Percentiles rank a stretch among this genome's conserved stretches.
Conservation (phyloP, 1,140 invertebrate genomes). For the Magallana ariakensis region DNA sequence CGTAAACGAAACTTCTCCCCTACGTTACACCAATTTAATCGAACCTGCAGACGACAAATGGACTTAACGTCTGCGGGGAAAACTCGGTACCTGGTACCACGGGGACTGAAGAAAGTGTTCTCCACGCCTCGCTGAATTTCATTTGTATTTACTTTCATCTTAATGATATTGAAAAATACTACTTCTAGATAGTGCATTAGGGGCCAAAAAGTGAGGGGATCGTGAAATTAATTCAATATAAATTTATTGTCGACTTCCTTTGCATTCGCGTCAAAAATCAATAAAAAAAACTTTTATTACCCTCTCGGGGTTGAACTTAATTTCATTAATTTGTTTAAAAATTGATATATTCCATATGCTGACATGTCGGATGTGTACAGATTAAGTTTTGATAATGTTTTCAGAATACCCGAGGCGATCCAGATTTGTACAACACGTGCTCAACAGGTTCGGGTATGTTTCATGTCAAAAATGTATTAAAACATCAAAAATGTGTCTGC, state of each 20-base stretch:
- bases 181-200: slow-evolving; percentile 28
- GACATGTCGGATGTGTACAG: not conserved
- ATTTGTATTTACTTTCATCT: slow-evolving; percentile 39
- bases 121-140: slow-evolving; percentile 8
- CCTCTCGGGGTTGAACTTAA: slow-evolving; percentile 27
- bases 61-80: slow-evolving; percentile 8
- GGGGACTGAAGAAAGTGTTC: slow-evolving; percentile 9
- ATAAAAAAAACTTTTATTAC: slow-evolving; percentile 24
- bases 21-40: slow-evolving; percentile 30
- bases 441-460: slow-evolving; percentile 42
- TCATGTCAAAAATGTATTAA: slow-evolving; percentile 45
- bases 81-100: slow-evolving; percentile 11
- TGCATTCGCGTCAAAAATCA: slow-evolving; percentile 30
- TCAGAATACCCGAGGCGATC: not conserved
- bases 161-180: slow-evolving; percentile 38
- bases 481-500: slow-evolving; percentile 35
- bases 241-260: slow-evolving; percentile 32
- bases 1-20: slow-evolving; percentile 5
- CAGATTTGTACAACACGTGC: slow-evolving; percentile 27
- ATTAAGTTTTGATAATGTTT: slow-evolving; percentile 22
- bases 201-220: slow-evolving; percentile 27
- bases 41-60: slow-evolving; percentile 16
- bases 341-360: slow-evolving; percentile 37
- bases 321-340: slow-evolving; percentile 39
- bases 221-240: slow-evolving; percentile 35